Percentiles rank a stretch among this genome's conserved stretches.
phyloP scores from a whole-genome alignment of 2,888 invertebrate genomes.

The Osedax frankpressi region DNA sequence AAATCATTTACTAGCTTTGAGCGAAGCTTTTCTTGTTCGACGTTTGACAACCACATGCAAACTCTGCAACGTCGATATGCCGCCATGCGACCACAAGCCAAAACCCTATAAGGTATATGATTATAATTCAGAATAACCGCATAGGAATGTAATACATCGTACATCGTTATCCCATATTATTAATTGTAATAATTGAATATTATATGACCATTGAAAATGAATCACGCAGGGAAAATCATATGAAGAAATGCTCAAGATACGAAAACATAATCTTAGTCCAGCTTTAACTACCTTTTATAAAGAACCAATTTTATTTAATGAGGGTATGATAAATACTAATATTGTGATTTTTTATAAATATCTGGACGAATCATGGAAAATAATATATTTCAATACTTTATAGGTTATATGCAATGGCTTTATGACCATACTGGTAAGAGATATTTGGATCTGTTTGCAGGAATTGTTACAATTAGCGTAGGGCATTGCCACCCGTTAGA shows the following conservation, averaged over 20 bases:
- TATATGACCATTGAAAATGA: neutral
- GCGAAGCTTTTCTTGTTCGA: too few species aligned
- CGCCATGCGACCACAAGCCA: neutral
- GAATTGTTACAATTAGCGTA: constrained; percentile 90
- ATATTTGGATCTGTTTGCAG: constrained; percentile 87
- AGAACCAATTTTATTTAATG: neutral
- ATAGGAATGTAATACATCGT: too few species aligned
- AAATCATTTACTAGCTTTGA: too few species aligned
- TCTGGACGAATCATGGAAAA: too few species aligned
- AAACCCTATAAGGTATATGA: neutral
- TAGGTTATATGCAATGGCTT: constrained; percentile 78
- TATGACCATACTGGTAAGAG: constrained; percentile 71
- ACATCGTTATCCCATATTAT: too few species aligned
- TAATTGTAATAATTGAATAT: neutral
- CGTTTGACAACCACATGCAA: too few species aligned
- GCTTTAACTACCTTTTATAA: neutral
- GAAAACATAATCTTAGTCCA: neutral
- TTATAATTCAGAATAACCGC: too few species aligned
- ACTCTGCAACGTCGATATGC: neutral
- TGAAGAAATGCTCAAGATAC: neutral
- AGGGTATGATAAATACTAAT: neutral
- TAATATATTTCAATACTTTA: too few species aligned
- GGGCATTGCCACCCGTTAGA: constrained; percentile 95
- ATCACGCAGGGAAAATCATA: neutral
- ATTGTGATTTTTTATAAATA: too few species aligned